Evolutionary conservation across 2,113 vertebrate genomes (phyloP).

Genomic region (Lathamus discolor): DNA sequence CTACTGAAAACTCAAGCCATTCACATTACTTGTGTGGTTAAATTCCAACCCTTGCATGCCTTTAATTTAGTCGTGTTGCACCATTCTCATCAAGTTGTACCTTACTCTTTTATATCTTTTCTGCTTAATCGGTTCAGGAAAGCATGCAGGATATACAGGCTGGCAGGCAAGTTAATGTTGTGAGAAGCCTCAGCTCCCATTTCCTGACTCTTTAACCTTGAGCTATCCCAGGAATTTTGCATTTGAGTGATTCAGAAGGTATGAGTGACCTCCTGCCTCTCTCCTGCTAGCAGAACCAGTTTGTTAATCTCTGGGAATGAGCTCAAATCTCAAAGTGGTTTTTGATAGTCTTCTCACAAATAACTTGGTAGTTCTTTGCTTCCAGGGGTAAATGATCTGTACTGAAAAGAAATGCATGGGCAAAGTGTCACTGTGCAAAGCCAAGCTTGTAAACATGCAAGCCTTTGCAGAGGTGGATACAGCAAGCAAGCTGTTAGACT

Average conservation of each 20-base stretch:
- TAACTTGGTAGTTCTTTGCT: not conserved
- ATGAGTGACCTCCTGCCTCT: slow-evolving; percentile 19
- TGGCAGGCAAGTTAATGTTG: slow-evolving; percentile 60
- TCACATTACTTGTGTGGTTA: not conserved
- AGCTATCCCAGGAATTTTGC: slow-evolving; percentile 57
- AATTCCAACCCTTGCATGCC: not conserved
- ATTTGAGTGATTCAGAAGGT: slow-evolving; percentile 48
- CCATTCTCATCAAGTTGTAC: not conserved
- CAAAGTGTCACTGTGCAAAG: not conserved
- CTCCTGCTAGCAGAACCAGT: slow-evolving; percentile 39
- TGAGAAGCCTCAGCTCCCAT: slow-evolving; percentile 47
- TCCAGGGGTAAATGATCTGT: not conserved
- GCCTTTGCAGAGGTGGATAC: not conserved
- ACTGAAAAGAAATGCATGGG: not conserved
- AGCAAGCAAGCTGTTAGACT: not conserved
- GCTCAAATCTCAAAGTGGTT: slow-evolving; percentile 10
- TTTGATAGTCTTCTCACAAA: slow-evolving; percentile 16
- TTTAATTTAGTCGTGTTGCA: not conserved
- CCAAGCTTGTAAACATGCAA: not conserved
- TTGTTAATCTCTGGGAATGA: slow-evolving; percentile 47
- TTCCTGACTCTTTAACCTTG: slow-evolving; percentile 58
- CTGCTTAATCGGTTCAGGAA: slow-evolving; percentile 34
- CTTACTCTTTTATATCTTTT: slow-evolving; percentile 11
- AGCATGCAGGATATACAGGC: slow-evolving; percentile 18
- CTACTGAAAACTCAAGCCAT: not conserved